Evolutionary conservation across 2,113 vertebrate genomes (phyloP).

Genomic region (Cavia porcellus): DNA sequence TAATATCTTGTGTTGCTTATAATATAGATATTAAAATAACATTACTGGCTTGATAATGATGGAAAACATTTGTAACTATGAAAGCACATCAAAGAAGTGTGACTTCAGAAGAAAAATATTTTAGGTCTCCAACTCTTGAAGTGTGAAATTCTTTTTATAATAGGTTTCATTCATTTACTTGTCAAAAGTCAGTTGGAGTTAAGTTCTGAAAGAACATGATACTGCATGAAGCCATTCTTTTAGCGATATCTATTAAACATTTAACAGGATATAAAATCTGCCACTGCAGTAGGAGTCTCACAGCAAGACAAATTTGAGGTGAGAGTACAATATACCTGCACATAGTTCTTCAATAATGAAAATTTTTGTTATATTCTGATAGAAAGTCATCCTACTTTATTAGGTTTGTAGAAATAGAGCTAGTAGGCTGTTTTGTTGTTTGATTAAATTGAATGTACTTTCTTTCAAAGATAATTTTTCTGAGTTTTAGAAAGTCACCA

Average conservation of each 20-base stretch:
- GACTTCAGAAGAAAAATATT: background rate
- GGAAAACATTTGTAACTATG: background rate
- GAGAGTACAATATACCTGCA: background rate
- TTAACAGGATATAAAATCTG: constrained; percentile 56
- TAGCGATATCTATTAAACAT: constrained; percentile 66
- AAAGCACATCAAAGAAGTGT: background rate
- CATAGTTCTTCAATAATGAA: constrained; percentile 34
- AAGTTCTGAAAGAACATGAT: constrained; percentile 42
- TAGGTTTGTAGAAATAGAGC: background rate
- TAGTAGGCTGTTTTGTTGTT: background rate
- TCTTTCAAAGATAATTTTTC: background rate
- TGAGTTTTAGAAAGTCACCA: constrained; percentile 18
- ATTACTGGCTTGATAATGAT: background rate
- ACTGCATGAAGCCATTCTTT: constrained; percentile 44
- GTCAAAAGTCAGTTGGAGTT: constrained; percentile 65
- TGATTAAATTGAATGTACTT: background rate
- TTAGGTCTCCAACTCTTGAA: background rate
- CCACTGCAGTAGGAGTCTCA: constrained; percentile 13
- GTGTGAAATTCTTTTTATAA: constrained; percentile 27
- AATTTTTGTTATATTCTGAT: constrained; percentile 10
- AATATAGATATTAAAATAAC: constrained; percentile 27
- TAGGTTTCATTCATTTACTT: constrained; percentile 66
- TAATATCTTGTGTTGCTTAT: background rate
- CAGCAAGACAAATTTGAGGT: constrained; percentile 58
- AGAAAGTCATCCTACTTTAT: background rate